Conservation (phyloP, 1,140 invertebrate species). For the Luehdorfia chinensis region DNA sequence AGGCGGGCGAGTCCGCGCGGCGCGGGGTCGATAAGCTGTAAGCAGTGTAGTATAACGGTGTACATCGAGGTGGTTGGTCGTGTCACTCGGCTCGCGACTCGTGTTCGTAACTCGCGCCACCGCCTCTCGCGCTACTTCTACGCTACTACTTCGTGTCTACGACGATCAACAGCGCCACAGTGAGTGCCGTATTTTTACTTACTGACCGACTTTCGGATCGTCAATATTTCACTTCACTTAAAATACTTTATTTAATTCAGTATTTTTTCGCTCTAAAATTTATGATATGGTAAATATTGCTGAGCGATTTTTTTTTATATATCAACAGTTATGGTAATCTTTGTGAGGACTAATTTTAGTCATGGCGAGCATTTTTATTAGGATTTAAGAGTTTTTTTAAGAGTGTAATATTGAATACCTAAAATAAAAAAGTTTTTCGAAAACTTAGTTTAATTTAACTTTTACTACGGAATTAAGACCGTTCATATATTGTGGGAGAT, state of each 20-base stretch:
- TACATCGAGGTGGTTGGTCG: conserved; percentile 26
- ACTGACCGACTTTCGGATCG: conserved; percentile 4
- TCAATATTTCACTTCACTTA: background rate
- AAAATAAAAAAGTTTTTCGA: no score
- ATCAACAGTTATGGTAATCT: background rate
- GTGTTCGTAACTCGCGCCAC: no score
- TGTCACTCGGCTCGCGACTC: background rate
- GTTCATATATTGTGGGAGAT: background rate
- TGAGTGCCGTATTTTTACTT: conserved; percentile 4
- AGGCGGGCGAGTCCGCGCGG: conserved; percentile 31
- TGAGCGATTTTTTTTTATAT: no score
- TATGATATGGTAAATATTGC: no score
- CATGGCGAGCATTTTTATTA: background rate
- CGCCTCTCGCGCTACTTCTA: background rate
- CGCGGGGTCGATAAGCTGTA: conserved; percentile 61
- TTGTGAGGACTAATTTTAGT: background rate
- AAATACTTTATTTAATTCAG: background rate
- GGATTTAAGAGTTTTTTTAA: background rate
- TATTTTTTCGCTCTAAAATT: background rate
- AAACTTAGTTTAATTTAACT: background rate
- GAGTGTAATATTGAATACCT: background rate
- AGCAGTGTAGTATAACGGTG: conserved; percentile 18
- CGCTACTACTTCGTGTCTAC: background rate
- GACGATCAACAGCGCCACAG: background rate
- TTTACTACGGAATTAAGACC: background rate